Conservation (phyloP, 2,113 vertebrate genomes). For the Prochilodus magdalenae region DNA sequence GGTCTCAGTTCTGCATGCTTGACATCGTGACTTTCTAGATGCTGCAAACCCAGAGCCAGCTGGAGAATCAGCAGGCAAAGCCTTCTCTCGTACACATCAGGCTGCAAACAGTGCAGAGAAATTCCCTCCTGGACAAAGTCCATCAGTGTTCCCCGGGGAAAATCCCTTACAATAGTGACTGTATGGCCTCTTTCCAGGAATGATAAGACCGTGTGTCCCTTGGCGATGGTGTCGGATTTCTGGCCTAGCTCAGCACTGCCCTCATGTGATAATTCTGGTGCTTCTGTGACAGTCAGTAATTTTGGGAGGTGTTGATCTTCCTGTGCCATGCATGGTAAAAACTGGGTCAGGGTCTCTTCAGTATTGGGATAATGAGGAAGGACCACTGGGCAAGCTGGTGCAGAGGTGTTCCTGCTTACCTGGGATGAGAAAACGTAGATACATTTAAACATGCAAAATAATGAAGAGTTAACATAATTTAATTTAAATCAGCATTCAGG, state of each 20-base stretch:
- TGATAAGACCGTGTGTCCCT: slow-evolving; percentile 47
- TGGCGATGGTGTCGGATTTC: neutral
- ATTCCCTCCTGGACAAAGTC: slow-evolving; percentile 69
- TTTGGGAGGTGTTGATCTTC: neutral
- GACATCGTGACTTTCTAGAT: slow-evolving; percentile 61
- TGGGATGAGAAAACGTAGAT: slow-evolving; percentile 50
- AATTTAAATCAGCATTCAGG: too few species aligned
- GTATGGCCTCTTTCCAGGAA: slow-evolving; percentile 56
- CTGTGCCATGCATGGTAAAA: slow-evolving; percentile 50
- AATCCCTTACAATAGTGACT: slow-evolving; percentile 70
- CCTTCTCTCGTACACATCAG: slow-evolving; percentile 69
- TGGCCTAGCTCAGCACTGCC: slow-evolving; percentile 49
- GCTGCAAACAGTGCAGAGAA: slow-evolving; percentile 53
- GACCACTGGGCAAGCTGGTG: slow-evolving; percentile 47
- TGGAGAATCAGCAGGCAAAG: slow-evolving; percentile 81
- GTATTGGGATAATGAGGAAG: slow-evolving; percentile 72
- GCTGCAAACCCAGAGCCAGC: slow-evolving; percentile 74
- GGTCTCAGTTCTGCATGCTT: slow-evolving; percentile 67
- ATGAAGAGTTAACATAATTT: too few species aligned
- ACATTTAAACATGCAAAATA: neutral
- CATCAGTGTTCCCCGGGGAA: slow-evolving; percentile 77
- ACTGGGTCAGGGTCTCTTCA: slow-evolving; percentile 67
- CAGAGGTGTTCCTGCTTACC: slow-evolving; percentile 54
- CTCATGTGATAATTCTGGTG: slow-evolving; percentile 35
- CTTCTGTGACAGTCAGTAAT: slow-evolving; percentile 15